These are phyloP conservation scores for Matsumyia berberina DNA, from an alignment of 2,888 invertebrate species.

Conservation along the genomic window DNA sequence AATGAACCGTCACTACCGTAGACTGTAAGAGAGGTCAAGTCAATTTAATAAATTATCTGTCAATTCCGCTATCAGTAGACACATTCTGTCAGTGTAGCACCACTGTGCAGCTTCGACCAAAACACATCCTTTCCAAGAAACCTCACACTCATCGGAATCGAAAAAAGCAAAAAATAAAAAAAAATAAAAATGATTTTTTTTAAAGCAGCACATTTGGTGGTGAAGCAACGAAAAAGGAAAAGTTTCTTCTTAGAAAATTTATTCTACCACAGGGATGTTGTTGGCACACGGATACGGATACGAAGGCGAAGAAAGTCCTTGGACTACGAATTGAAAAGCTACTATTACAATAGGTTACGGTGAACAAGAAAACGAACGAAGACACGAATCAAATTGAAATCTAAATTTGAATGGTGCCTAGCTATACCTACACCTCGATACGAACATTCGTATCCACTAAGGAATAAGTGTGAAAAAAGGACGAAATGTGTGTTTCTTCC, in stretches of 20 bases:
- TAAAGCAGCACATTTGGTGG: constrained; percentile 19
- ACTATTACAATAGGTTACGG: constrained; percentile 16
- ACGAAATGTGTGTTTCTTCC: constrained; percentile 17
- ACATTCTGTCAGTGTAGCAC: no score
- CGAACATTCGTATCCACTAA: neutral
- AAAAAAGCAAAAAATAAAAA: constrained; percentile 27
- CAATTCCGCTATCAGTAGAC: no score
- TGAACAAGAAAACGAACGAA: constrained; percentile 19
- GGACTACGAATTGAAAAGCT: constrained; percentile 13
- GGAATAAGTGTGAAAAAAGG: constrained; percentile 2
- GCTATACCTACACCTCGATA: neutral
- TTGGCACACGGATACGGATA: neutral
- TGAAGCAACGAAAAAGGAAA: constrained; percentile 16
- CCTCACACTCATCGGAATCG: constrained; percentile 2
- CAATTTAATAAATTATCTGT: no score
- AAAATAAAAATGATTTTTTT: constrained; percentile 54
- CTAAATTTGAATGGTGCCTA: constrained; percentile 58
- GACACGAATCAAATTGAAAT: constrained; percentile 66
- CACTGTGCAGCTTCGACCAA: no score
- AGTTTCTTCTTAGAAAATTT: constrained; percentile 15
- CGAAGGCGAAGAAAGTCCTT: neutral
- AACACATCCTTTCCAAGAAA: constrained; percentile 27
- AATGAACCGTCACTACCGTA: no score
- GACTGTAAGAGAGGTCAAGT: no score
- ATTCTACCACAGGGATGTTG: constrained; percentile 40